Conservation (phyloP, 2,888 invertebrate genomes). For the Protophormia terraenovae region DNA sequence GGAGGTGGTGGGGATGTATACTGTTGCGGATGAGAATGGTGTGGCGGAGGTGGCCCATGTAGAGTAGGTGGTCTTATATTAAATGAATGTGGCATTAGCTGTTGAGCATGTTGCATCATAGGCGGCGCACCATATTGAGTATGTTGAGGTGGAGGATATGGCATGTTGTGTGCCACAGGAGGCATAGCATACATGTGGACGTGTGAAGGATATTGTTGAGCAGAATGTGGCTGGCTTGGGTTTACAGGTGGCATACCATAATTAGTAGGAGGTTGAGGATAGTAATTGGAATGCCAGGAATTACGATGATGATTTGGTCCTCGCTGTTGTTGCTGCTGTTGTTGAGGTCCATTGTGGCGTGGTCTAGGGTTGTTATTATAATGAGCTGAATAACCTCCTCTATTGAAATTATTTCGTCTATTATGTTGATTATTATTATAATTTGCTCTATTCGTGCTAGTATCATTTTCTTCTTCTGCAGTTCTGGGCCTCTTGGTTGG, state of each 20-base stretch:
- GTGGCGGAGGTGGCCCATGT: neutral
- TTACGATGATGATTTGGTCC: conserved; percentile 73
- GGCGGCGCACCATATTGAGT: conserved; percentile 31
- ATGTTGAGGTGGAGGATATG: conserved; percentile 52
- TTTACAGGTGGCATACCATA: neutral
- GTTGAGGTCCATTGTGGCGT: conserved; percentile 13
- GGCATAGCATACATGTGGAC: conserved; percentile 42
- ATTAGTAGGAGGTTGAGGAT: conserved; percentile 68
- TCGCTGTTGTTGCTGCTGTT: conserved; percentile 43
- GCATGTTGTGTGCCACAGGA: conserved; percentile 28
- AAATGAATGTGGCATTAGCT: conserved; percentile 21
- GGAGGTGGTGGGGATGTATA: conserved; percentile 50
- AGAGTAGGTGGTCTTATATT: conserved; percentile 51
- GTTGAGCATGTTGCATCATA: neutral
- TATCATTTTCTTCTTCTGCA: conserved; percentile 9
- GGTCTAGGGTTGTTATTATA: conserved; percentile 31
- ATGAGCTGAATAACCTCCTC: conserved; percentile 28
- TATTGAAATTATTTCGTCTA: conserved; percentile 53
- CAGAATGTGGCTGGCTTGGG: conserved; percentile 21
- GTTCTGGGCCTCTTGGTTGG: conserved; percentile 66
- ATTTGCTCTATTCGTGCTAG: conserved; percentile 17
- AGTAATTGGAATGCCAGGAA: conserved; percentile 80
- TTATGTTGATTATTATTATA: conserved; percentile 63
- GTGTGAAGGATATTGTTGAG: conserved; percentile 39
- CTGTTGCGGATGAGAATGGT: conserved; percentile 45